Evolutionary conservation across 2,113 vertebrate genomes (phyloP), one percentile per base, ranked within the genome.

Genomic region (Benitochromis conjunctus): DNA sequence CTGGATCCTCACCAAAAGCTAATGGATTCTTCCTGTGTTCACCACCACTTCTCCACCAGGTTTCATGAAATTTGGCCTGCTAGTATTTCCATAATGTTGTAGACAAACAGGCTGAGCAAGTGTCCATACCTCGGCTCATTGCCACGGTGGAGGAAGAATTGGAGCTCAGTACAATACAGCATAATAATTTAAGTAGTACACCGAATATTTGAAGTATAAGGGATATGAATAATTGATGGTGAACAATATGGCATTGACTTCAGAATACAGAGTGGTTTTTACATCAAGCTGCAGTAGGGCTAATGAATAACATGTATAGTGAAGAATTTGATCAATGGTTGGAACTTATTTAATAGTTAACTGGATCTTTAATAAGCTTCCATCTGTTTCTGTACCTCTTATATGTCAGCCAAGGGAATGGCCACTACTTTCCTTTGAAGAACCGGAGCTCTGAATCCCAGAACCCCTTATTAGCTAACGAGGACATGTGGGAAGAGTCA

Each of bases 381-480:
- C 5, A 21, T 84, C 57, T 81, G 71, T 18, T 80, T 90, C 88
- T 93, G 57, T 84, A 14, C 21, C 5, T 56, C 87, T 7, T 58
- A 71, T 85, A 2, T 38, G 18, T 38, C 92, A 99, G 99, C 93
- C 97, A 97, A 89, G 99, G 99, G 0, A 98, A 99, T 76, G 99
- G 99, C 51, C 98, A 99, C 55, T 98, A 96, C 26, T 99, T 99
- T 94, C 97, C 98, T 7, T 94, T 97, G 94, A 97, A 97, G 92
- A 95, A 95, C 62, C 89, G 95, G 36, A 97, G 90, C 29, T 91
- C 92, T 82, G 98, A 99, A 86, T 97, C 97, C 41, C 97, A 90
- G 77, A 99, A 99, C 81, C 98, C 98, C 9, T 93, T 99, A 78
- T 94, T 99, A 85, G 96, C 97, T 80, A 97, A 95, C 41, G 97